phyloP scores from a whole-genome alignment of 1,140 invertebrate genomes.

The Globodera ellingtonae region DNA sequence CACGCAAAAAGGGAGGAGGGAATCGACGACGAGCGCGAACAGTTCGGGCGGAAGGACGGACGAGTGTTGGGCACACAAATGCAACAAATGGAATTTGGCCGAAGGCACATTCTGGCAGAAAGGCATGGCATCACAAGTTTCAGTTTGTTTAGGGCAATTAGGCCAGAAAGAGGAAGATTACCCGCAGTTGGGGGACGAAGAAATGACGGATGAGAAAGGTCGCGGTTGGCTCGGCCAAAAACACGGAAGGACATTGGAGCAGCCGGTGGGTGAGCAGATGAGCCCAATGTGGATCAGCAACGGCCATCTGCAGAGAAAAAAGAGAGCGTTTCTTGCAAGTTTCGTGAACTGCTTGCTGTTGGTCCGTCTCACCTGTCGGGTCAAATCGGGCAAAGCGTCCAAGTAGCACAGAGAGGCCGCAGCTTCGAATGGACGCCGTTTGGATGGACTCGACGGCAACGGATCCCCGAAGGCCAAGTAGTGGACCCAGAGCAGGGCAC shows the following conservation, averaged over 20 bases:
- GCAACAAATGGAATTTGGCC: slow-evolving; percentile 30
- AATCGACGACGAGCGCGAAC: neutral
- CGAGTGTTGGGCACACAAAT: slow-evolving; percentile 20
- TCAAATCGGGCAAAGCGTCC: slow-evolving; percentile 16
- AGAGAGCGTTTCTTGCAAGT: neutral
- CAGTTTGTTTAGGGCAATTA: neutral
- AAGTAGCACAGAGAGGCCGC: slow-evolving; percentile 13
- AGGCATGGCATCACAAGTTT: neutral
- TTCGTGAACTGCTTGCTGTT: neutral
- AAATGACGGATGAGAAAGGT: slow-evolving; percentile 21
- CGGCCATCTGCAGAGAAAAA: neutral
- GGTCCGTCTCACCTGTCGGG: neutral
- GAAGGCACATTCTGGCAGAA: slow-evolving; percentile 5
- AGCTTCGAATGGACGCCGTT: slow-evolving; percentile 10
- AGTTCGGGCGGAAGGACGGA: neutral
- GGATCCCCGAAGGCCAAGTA: slow-evolving; percentile 13
- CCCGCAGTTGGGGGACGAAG: slow-evolving; percentile 19
- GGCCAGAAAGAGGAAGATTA: neutral
- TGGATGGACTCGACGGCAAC: slow-evolving; percentile 21
- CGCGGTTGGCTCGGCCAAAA: slow-evolving; percentile 29
- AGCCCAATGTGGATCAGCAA: slow-evolving; percentile 3
- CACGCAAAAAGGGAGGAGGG: neutral
- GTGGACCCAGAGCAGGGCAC: slow-evolving; percentile 37
- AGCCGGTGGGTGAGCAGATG: slow-evolving; percentile 31
- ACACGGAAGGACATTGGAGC: slow-evolving; percentile 5